A percentile compares a stretch with the other conserved stretches of the same genome.
Evolutionary conservation across 2,797 vertebrate species (phyloP).

Genomic region (Acropternis orthonyx): DNA sequence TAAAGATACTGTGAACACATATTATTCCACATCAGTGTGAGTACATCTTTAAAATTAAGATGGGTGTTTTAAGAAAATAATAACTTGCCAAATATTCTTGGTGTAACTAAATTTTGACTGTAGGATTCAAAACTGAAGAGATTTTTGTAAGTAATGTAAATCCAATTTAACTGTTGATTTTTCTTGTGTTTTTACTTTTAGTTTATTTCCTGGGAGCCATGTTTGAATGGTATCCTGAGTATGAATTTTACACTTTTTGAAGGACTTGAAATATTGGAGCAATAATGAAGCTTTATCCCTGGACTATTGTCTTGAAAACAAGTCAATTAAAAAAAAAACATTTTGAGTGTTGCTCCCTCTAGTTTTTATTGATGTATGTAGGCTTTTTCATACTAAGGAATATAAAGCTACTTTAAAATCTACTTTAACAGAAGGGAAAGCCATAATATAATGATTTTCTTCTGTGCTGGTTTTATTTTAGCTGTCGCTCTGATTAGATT

Average conservation of each 20-base stretch:
- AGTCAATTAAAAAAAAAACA: slow-evolving; percentile 10
- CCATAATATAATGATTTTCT: background rate
- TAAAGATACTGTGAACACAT: background rate
- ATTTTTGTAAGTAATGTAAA: background rate
- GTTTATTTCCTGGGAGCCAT: background rate
- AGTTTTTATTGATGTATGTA: background rate
- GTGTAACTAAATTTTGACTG: background rate
- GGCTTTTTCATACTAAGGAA: background rate
- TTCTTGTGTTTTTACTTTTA: background rate
- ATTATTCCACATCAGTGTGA: background rate
- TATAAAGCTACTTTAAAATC: background rate
- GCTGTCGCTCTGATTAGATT: background rate
- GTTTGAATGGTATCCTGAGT: background rate
- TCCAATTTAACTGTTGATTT: background rate
- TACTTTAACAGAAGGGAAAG: background rate
- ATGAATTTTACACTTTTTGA: background rate
- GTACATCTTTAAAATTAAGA: background rate
- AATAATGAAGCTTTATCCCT: background rate
- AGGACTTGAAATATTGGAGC: background rate
- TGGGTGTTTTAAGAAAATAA: background rate
- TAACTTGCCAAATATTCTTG: background rate
- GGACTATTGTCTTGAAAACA: background rate
- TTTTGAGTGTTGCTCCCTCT: background rate
- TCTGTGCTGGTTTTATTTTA: background rate
- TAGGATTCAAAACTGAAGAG: background rate